A percentile compares a stretch with the other conserved stretches of the same genome.
These are phyloP conservation scores for Phymastichus coffea DNA, from an alignment of 1,140 invertebrate genomes.

Conservation along the genomic window DNA sequence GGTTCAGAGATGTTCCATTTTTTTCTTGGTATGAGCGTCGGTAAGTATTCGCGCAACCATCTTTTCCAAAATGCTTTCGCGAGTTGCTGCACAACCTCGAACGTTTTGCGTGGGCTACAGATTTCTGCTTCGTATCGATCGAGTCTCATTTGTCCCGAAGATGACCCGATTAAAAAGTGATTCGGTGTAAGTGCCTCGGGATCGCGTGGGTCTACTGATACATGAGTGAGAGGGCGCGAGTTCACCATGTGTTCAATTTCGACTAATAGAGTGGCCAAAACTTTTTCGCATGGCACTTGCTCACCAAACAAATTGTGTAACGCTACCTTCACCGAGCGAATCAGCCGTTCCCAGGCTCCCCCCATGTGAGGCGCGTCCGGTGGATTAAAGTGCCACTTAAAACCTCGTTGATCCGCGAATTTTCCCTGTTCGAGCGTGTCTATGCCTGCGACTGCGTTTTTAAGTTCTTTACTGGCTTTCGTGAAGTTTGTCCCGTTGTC, in stretches of 20 bases:
- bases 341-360: neutral
- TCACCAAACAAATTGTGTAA: neutral
- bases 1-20: neutral
- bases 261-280: conserved; percentile 30
- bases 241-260: conserved; percentile 40
- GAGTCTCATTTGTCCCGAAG: neutral
- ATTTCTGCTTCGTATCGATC: neutral
- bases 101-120: neutral
- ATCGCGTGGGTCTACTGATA: conserved; percentile 31
- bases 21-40: conserved; percentile 16
- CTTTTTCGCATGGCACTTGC: conserved; percentile 29
- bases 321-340: neutral
- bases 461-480: conserved; percentile 35
- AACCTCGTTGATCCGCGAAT: neutral
- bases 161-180: conserved; percentile 32
- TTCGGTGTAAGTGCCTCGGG: conserved; percentile 39
- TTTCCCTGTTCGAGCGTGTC: conserved; percentile 14
- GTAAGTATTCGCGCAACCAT: conserved; percentile 34
- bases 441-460: neutral
- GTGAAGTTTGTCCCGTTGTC: conserved; percentile 41
- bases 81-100: conserved; percentile 20
- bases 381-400: neutral
- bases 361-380: conserved; percentile 6
- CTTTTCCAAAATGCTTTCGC: conserved; percentile 35
- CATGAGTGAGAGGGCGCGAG: conserved; percentile 38